Base-by-base conservation (phyloP, 2,797 vertebrate genomes). In the Rhinella marina region DNA sequence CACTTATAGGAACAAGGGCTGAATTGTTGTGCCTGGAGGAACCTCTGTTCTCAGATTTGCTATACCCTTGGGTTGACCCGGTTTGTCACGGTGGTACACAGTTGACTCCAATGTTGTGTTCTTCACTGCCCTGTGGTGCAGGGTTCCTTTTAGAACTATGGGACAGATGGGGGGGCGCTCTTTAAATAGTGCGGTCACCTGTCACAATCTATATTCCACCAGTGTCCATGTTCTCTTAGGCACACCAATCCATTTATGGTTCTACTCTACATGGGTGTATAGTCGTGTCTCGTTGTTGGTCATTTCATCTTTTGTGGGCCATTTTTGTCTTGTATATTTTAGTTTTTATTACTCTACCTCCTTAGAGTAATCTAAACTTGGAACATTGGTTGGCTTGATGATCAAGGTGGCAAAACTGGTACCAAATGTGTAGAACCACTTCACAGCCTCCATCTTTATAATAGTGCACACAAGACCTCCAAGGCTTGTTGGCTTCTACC, bases 121-220 rank as follows among this genome's bases (percentile, higher is more conserved):
- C n/a, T 50, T 50, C 21, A 4, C 10, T 77, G 23, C 32, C 41
- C 9, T 77, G 50, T 77, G 75, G 75, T 77, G 16, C 50, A 54
- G 3, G 75, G 23, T 77, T 52, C 10, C 75, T 75, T 21, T 52
- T 8, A 5, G 21, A 12, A 50, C 72, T 73, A 75, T 50, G 41
- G 21, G 41, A 41, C 41, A 41, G 41, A 50, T 52, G 48, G 75
- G 73, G 73, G 17, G 75, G 50, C 10, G 41, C 75, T 77, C 75
- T 77, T 77, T 77, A 52, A 75, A 75, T 75, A 54, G 75, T 54
- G 75, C 19, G 3, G 21, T 75, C 72, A 75, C 72, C 72, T 75
- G 72, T 75, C 72, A 75, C 75, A 52, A 54, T 77, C 50, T 77
- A 50, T 77, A 50, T 50, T 50, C 41, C 21, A n/a, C 8, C 29